Conservation (phyloP, 2,888 invertebrate species). For the Hyposoter didymator region DNA sequence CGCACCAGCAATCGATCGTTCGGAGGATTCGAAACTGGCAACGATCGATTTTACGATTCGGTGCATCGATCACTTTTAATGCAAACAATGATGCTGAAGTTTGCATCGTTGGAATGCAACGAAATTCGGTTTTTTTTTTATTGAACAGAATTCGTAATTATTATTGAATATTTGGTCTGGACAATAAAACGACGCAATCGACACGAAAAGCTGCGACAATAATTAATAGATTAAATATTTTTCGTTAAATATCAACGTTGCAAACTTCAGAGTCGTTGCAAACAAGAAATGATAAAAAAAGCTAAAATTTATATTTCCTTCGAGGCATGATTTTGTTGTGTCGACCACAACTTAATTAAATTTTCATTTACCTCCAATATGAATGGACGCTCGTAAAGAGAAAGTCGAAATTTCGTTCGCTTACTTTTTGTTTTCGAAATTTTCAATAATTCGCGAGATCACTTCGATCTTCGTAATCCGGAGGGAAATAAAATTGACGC, state of each 20-base stretch:
- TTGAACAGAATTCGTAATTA: too few relatives aligned
- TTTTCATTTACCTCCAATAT: not conserved
- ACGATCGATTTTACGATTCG: slow-evolving; percentile 29
- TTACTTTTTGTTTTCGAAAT: not conserved
- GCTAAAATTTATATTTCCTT: not conserved
- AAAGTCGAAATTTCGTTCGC: slow-evolving; percentile 5
- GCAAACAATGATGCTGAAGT: too few relatives aligned
- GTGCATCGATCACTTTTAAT: slow-evolving; percentile 35
- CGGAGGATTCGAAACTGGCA: slow-evolving; percentile 23
- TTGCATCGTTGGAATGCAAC: too few relatives aligned
- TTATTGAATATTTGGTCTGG: too few relatives aligned
- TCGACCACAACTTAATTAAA: not conserved
- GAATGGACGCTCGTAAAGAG: not conserved
- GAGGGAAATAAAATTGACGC: slow-evolving; percentile 8
- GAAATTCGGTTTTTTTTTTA: too few relatives aligned
- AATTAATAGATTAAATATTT: too few relatives aligned
- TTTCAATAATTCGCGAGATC: not conserved
- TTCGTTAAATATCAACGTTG: too few relatives aligned
- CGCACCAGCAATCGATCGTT: slow-evolving; percentile 11
- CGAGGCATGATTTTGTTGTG: not conserved
- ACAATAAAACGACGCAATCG: too few relatives aligned
- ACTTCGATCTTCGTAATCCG: not conserved
- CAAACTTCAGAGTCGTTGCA: too few relatives aligned
- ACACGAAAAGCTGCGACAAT: not conserved
- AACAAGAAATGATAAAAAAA: not conserved